Evolutionary conservation across 2,797 vertebrate species (phyloP), one percentile per base, ranked within the genome.

Genomic region (Pelodytes ibericus): DNA sequence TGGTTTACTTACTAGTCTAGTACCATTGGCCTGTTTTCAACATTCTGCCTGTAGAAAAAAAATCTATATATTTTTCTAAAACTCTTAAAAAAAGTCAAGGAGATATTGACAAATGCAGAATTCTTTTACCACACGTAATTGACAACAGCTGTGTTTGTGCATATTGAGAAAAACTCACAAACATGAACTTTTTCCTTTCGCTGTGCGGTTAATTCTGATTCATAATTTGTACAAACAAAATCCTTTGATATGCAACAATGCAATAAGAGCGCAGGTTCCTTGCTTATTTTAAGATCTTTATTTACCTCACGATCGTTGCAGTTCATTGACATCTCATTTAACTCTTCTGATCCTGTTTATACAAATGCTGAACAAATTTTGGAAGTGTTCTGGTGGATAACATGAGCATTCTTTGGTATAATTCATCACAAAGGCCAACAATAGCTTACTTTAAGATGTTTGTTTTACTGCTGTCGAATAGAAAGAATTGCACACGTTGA

Each of bases 261-360:
- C 88, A 87, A 13, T 5, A 87, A 75, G 84, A 88, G 82, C 92
- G 93, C 90, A 85, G 86, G 90, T 92, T 93, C 89, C 90, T 87
- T 87, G 84, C 86, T 92, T 92, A 90, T 91, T 93, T 91, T 91
- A 94, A 91, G 87, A 90, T 90, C 92, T 90, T 92, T 94, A 92
- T 95, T 94, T 94, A 94, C 91, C 90, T 92, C 90, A 82, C 88
- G 88, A 92, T 92, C 91, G 94, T 87, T 88, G 90, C 90, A 91
- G 89, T 91, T 93, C 92, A 89, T 88, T 94, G 93, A 92, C 88
- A 89, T 93, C 91, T 89, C 91, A 93, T 96, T 94, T 92, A 91
- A 92, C 86, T 89, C 88, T 83, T 82, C 87, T 91, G 94, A 95
- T 92, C 92, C 87, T 88, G 90, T 93, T 93, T 93, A 94, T 90